These are phyloP conservation scores for Porites evermanni DNA, from an alignment of 92 coral and sea anemone species.

Conservation along the genomic window DNA sequence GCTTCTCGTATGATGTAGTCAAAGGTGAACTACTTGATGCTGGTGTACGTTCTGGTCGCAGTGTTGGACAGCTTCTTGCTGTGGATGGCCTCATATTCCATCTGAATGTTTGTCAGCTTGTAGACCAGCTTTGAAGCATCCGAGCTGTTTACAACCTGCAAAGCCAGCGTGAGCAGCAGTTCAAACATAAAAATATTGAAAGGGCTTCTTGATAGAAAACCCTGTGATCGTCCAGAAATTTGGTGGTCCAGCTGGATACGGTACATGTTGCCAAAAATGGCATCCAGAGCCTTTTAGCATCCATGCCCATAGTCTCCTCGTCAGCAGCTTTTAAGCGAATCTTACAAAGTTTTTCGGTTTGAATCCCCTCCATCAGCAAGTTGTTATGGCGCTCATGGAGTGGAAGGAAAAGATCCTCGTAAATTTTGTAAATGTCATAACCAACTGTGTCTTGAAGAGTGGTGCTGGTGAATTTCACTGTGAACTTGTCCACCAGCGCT, in stretches of 20 bases:
- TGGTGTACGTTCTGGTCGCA: background rate
- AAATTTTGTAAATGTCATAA: constrained; percentile 1
- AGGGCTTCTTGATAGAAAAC: constrained; percentile 18
- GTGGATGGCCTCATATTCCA: constrained; percentile 9
- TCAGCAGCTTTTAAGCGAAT: background rate
- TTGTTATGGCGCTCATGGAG: background rate
- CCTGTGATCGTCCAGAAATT: constrained; percentile 14
- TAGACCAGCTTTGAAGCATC: background rate
- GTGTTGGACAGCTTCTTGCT: background rate
- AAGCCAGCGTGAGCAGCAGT: background rate
- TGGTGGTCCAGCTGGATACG: constrained; percentile 8
- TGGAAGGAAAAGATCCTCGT: background rate
- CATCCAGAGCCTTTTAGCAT: background rate
- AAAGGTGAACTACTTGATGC: background rate
- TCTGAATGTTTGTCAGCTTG: constrained; percentile 10
- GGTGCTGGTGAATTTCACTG: constrained; percentile 15
- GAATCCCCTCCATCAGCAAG: background rate
- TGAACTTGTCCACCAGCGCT: constrained; percentile 11
- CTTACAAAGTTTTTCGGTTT: background rate
- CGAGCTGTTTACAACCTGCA: constrained; percentile 4
- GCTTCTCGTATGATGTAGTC: constrained; percentile 17
- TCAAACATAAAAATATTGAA: background rate
- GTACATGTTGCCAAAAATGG: constrained; percentile 18
- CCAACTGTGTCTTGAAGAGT: background rate
- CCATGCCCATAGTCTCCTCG: background rate